Percentiles rank a stretch among this genome's conserved stretches.
Evolutionary conservation across 2,888 invertebrate genomes (phyloP).

Genomic region (Xestia ashworthii): DNA sequence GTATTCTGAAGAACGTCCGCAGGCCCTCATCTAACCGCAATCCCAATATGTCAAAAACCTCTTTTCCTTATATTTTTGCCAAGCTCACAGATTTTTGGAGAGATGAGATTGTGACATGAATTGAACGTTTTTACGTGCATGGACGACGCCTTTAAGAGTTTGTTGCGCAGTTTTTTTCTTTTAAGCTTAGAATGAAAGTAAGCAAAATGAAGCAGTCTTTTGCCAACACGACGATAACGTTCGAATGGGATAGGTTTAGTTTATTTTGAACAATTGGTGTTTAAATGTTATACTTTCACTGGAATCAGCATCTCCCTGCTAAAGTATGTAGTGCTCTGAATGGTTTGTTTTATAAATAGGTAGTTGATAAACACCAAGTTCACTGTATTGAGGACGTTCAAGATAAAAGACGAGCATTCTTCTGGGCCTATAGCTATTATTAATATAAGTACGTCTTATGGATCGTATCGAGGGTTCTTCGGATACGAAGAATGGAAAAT

Average conservation of each 20-base stretch:
- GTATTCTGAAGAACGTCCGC: not conserved
- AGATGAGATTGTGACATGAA: not conserved
- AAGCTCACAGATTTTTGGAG: not conserved
- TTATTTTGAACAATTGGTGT: not conserved
- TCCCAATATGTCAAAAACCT: not conserved
- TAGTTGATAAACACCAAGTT: slow-evolving; percentile 14
- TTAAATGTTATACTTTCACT: not conserved
- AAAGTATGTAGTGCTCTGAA: not conserved
- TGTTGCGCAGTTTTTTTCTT: not conserved
- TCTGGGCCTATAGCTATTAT: slow-evolving; percentile 11
- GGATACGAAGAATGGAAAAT: not conserved
- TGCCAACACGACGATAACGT: not conserved
- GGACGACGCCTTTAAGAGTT: not conserved
- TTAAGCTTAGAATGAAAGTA: not conserved
- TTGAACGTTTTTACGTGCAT: not conserved
- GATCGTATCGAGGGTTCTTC: not conserved
- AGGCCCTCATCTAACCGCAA: no score
- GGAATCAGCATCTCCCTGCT: slow-evolving; percentile 3
- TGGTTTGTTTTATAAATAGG: slow-evolving; percentile 13
- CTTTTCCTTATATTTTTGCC: not conserved
- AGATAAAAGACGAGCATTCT: slow-evolving; percentile 6
- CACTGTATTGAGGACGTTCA: slow-evolving; percentile 17
- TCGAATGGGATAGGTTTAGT: not conserved
- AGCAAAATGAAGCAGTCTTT: not conserved
- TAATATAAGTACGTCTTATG: not conserved